Percentiles rank a stretch among this genome's conserved stretches.
Conservation (phyloP, 2,888 invertebrate genomes). For the Merodon equestris region DNA sequence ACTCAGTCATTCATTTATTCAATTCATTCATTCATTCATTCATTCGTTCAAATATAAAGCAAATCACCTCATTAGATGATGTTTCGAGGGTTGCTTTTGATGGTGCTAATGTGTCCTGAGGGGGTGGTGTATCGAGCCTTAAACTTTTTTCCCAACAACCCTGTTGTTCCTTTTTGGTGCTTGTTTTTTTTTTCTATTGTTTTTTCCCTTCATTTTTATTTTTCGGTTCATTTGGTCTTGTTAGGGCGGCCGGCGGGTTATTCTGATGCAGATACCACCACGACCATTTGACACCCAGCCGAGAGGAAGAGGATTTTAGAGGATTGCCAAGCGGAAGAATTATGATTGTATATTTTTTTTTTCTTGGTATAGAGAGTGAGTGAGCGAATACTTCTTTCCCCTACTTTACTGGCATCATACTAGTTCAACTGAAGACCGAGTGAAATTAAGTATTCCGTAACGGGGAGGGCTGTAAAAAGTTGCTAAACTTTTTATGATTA, state of each 20-base stretch:
- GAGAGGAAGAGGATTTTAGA: slow-evolving; percentile 31
- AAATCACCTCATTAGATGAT: slow-evolving; percentile 66
- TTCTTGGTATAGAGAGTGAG: slow-evolving; percentile 28
- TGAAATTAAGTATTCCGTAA: slow-evolving; percentile 51
- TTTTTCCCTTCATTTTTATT: slow-evolving; percentile 22
- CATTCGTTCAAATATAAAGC: slow-evolving; percentile 68
- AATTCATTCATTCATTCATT: slow-evolving; percentile 67
- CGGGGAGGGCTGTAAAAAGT: slow-evolving; percentile 56
- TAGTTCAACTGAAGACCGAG: slow-evolving; percentile 16
- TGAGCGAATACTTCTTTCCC: too few species aligned
- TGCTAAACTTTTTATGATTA: slow-evolving; percentile 65
- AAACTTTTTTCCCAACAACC: too few species aligned
- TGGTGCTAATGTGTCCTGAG: slow-evolving; percentile 61
- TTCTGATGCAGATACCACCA: slow-evolving; percentile 14
- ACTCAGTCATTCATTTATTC: slow-evolving; percentile 66
- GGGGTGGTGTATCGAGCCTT: slow-evolving; percentile 22
- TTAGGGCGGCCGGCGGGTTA: slow-evolving; percentile 30
- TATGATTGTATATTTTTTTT: slow-evolving; percentile 56
- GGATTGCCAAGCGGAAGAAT: slow-evolving; percentile 60
- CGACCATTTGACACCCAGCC: slow-evolving; percentile 1
- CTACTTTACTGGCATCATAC: too few species aligned
- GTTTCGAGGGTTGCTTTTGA: slow-evolving; percentile 40
- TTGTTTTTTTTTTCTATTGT: background rate
- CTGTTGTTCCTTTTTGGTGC: background rate
- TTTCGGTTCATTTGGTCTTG: slow-evolving; percentile 37